A percentile compares a stretch with the other conserved stretches of the same genome.
Conservation (phyloP, 2,888 invertebrate genomes). For the Lacanobia wlatinum region DNA sequence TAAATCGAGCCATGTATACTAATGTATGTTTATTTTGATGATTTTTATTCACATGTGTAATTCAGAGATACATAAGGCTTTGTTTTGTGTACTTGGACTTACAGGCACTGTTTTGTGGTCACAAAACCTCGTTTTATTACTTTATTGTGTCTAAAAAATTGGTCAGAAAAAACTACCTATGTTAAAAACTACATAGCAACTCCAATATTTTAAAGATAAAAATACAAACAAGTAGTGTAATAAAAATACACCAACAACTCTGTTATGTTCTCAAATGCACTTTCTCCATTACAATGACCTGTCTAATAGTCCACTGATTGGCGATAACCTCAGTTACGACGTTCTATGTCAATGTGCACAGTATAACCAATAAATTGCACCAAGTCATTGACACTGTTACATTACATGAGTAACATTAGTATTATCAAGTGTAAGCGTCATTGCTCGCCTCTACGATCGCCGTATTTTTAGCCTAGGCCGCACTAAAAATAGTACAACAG, state of each 20-base stretch:
- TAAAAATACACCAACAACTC: slow-evolving; percentile 5
- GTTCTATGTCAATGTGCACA: slow-evolving; percentile 74
- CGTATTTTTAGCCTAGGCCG: slow-evolving; percentile 90
- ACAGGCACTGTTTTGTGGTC: neutral
- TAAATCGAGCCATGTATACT: slow-evolving; percentile 61
- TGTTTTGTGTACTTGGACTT: slow-evolving; percentile 26
- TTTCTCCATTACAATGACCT: slow-evolving; percentile 68
- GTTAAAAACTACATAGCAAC: neutral
- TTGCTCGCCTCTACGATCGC: slow-evolving; percentile 78
- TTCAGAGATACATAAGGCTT: slow-evolving; percentile 34
- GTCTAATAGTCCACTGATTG: slow-evolving; percentile 72
- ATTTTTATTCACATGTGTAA: slow-evolving; percentile 59
- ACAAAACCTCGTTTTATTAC: slow-evolving; percentile 18
- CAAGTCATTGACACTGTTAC: slow-evolving; percentile 87
- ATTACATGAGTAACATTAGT: slow-evolving; percentile 85
- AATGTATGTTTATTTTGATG: slow-evolving; percentile 62
- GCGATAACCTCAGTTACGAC: slow-evolving; percentile 73
- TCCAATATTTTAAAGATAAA: neutral
- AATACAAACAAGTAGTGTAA: neutral
- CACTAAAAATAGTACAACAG: slow-evolving; percentile 89
- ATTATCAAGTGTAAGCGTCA: slow-evolving; percentile 89
- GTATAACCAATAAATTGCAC: slow-evolving; percentile 83
- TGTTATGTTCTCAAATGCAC: slow-evolving; percentile 22
- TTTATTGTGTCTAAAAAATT: neutral
- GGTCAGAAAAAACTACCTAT: neutral